These are phyloP conservation scores for Coreius guichenoti DNA, from an alignment of 2,797 vertebrate genomes.

Conservation along the genomic window DNA sequence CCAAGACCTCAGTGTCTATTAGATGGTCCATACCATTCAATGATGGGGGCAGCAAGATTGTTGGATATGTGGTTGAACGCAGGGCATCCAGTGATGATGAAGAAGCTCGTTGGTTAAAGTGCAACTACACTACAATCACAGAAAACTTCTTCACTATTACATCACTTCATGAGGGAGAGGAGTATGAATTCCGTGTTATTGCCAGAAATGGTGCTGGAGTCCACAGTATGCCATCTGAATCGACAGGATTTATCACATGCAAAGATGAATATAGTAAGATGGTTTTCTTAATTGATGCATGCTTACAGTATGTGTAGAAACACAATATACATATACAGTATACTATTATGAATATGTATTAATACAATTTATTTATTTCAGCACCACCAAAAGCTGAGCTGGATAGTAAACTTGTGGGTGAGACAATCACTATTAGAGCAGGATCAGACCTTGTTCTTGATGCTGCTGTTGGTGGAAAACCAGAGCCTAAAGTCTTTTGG, in stretches of 20 bases:
- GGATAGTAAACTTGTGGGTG: conserved; percentile 89
- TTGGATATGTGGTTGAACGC: conserved; percentile 93
- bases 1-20: conserved; percentile 89
- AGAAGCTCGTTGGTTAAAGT: conserved; percentile 95
- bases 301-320: neutral
- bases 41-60: conserved; percentile 94
- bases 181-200: conserved; percentile 90
- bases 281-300: neutral
- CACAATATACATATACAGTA: neutral
- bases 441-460: conserved; percentile 97
- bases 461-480: conserved; percentile 94
- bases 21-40: conserved; percentile 92
- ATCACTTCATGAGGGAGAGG: conserved; percentile 89
- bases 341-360: conserved; percentile 18
- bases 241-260: conserved; percentile 92
- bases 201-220: conserved; percentile 95
- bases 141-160: conserved; percentile 92
- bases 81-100: conserved; percentile 90
- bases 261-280: conserved; percentile 96
- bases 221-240: conserved; percentile 91
- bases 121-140: conserved; percentile 95
- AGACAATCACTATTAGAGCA: conserved; percentile 87
- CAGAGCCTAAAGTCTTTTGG: conserved; percentile 98
- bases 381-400: conserved; percentile 96
- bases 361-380: conserved; percentile 65